These are phyloP conservation scores for Lonchura striata DNA, from an alignment of 2,113 vertebrate genomes.

Conservation along the genomic window DNA sequence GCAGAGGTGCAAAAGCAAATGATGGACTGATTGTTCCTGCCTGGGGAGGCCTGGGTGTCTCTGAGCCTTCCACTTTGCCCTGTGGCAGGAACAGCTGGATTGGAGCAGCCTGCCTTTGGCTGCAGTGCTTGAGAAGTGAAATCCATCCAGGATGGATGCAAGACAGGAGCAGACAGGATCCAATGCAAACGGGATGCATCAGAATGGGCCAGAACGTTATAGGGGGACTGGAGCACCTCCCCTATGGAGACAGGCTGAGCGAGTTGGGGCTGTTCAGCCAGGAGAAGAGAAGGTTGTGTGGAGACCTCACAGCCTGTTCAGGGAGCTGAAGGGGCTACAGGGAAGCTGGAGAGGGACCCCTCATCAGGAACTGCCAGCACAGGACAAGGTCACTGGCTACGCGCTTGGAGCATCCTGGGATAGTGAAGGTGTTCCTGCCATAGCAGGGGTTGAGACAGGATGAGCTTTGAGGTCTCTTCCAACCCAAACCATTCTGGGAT, in stretches of 20 bases:
- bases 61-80: neutral
- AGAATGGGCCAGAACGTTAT: neutral
- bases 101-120: neutral
- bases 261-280: neutral
- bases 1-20: neutral
- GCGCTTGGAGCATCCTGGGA: neutral
- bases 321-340: neutral
- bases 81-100: neutral
- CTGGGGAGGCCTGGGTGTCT: neutral
- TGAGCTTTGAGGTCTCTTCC: neutral
- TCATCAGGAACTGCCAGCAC: no score
- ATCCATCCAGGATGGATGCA: neutral
- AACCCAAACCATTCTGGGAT: no score
- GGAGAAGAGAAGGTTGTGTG: neutral
- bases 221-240: neutral
- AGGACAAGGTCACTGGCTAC: accelerated
- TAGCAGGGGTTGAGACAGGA: accelerated
- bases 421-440: accelerated
- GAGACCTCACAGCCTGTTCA: neutral
- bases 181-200: neutral
- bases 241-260: neutral
- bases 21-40: neutral
- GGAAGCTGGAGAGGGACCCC: neutral
- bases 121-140: neutral
- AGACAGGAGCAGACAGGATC: neutral